phyloP scores from a whole-genome alignment of 2,113 vertebrate species.

The Sula dactylatra region DNA sequence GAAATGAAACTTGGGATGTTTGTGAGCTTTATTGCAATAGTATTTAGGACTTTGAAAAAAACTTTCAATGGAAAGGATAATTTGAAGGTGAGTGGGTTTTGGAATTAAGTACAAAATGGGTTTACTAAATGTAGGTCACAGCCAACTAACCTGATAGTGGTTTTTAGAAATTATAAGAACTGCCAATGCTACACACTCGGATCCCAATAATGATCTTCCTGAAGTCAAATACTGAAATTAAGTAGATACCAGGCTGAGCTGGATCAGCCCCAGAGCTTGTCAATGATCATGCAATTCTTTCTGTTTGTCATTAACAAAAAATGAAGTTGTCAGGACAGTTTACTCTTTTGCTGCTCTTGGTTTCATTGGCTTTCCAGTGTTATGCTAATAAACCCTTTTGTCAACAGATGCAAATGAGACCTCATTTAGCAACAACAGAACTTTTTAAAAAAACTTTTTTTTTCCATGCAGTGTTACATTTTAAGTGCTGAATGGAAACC shows the following conservation, averaged over 20 bases:
- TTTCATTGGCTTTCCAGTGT: not conserved
- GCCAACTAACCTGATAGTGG: not conserved
- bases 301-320: constrained; percentile 22
- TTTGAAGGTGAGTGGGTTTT: not conserved
- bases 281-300: not conserved
- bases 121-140: not conserved
- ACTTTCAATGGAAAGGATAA: not conserved
- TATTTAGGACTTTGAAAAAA: not conserved
- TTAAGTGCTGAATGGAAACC: not conserved
- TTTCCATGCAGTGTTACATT: not conserved
- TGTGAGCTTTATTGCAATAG: not conserved
- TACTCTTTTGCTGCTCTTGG: not conserved
- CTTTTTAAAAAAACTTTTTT: not conserved
- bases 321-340: not conserved
- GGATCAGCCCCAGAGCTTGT: not conserved
- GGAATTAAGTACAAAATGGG: not conserved
- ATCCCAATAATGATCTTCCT: not conserved
- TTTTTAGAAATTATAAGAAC: not conserved
- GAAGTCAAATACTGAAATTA: not conserved
- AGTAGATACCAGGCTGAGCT: not conserved
- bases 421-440: not conserved
- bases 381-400: not conserved
- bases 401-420: not conserved
- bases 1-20: not conserved
- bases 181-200: not conserved